These are phyloP conservation scores for Sylvia borin DNA, from an alignment of 2,797 vertebrate species.

Conservation along the genomic window DNA sequence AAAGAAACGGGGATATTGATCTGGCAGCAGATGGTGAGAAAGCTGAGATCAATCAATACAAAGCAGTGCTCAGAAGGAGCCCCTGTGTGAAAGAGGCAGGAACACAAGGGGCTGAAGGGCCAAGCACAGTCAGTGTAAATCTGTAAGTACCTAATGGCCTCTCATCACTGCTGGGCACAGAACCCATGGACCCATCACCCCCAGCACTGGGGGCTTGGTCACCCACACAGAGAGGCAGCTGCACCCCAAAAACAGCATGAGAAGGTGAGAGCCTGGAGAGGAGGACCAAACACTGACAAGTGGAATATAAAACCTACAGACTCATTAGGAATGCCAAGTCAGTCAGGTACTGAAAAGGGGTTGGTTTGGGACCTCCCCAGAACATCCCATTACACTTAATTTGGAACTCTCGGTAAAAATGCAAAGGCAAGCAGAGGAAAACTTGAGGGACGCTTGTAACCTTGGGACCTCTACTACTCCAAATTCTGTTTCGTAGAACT, in stretches of 20 bases:
- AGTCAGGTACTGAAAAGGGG: neutral
- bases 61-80: neutral
- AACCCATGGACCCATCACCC: neutral
- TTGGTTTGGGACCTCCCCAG: neutral
- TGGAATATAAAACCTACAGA: neutral
- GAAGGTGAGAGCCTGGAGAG: neutral
- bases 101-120: neutral
- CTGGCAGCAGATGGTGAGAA: neutral
- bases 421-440: neutral
- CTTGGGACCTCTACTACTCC: neutral
- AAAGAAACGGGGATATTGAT: neutral
- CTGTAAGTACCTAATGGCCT: neutral
- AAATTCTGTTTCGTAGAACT: neutral
- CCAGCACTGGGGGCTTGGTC: neutral
- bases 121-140: neutral
- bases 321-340: neutral
- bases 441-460: neutral
- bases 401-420: neutral
- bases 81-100: neutral
- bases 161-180: neutral
- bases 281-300: neutral
- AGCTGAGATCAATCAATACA: neutral
- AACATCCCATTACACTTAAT: neutral
- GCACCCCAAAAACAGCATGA: neutral
- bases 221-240: neutral